Evolutionary conservation across 2,888 invertebrate genomes (phyloP), one percentile per base, ranked within the genome.

Genomic region (Hirtodrosophila cameraria): DNA sequence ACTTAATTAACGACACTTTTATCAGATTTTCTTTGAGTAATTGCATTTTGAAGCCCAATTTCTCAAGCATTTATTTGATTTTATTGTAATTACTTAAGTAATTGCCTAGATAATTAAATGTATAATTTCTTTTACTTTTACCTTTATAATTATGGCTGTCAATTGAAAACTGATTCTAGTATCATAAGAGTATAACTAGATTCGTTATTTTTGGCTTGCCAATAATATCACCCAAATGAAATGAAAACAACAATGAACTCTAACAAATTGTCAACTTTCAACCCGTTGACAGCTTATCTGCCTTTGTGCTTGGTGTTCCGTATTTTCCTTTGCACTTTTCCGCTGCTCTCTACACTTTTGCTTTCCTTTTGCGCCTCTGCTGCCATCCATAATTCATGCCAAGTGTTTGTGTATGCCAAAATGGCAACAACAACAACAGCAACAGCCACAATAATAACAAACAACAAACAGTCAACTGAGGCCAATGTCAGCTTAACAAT

Each of bases 401-500:
- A 68, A 74, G 54, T 58, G 65, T 53, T 72, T 71, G 59, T 72
- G 23, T 45, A 36, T 60, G 68, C 48, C 42, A 38, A 45, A 48
- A 15, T 27, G 12, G 27, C 18, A 50, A 30, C 28, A 49, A 16
- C 27, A 33, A 15, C 11, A 46, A 27, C 36, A 38, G 43, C 31
- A 50, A 28, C 28, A 59, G 31, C 46, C 49, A 48, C 35, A 61
- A 42, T 7, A 60, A 38, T n/a, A 9, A 18, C 28, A 45, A 33
- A 20, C 39, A 41, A 45, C 52, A 53, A 59, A 27, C 55, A 42
- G 35, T 43, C 36, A 55, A 48, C 45, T 33, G 46, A 33, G 62
- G 58, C 75, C 75, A 75, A 71, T 71, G 71, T 63, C 75, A 75
- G 75, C 54, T 75, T 63, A 59, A 70, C 70, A 55, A 63, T 71